Conservation (phyloP, 2,113 vertebrate genomes). For the Salvelinus alpinus region DNA sequence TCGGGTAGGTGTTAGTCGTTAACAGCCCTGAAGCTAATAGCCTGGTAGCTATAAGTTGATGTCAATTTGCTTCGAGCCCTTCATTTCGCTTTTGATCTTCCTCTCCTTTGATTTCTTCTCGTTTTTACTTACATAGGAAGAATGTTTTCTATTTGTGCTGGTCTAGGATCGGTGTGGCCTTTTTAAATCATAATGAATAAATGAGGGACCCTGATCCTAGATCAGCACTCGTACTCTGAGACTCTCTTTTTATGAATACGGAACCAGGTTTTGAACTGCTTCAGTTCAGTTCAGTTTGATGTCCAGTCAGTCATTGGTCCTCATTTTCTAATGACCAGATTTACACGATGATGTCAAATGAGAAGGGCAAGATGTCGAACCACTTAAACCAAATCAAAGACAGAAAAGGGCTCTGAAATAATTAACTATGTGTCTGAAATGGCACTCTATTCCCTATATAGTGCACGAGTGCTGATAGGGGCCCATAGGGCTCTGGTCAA, state of each 20-base stretch:
- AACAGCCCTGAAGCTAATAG: conserved; percentile 38
- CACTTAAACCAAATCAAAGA: conserved; percentile 73
- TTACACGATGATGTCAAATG: conserved; percentile 75
- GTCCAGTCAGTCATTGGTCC: neutral
- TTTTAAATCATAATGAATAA: too few relatives aligned
- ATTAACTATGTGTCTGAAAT: conserved; percentile 57
- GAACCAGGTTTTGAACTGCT: neutral
- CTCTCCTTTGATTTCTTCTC: neutral
- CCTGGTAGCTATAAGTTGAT: conserved; percentile 54
- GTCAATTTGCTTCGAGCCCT: conserved; percentile 51
- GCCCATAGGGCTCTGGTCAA: conserved; percentile 13
- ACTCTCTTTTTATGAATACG: too few relatives aligned
- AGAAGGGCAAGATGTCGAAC: conserved; percentile 66
- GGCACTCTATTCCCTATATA: conserved; percentile 49
- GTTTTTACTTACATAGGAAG: conserved; percentile 30
- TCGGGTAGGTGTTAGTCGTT: conserved; percentile 31
- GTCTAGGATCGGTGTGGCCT: conserved; percentile 16
- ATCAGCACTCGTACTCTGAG: too few relatives aligned
- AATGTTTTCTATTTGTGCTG: conserved; percentile 48
- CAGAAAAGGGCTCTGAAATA: conserved; percentile 64
- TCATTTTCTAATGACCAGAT: conserved; percentile 60
- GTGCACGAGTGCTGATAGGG: conserved; percentile 21
- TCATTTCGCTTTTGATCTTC: conserved; percentile 40
- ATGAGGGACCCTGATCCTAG: too few relatives aligned
- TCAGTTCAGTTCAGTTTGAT: neutral